Evolutionary conservation across 23 tunicate genomes (phyloP), one percentile per base, ranked within the genome.

Genomic region (Aplidium turbinatum): DNA sequence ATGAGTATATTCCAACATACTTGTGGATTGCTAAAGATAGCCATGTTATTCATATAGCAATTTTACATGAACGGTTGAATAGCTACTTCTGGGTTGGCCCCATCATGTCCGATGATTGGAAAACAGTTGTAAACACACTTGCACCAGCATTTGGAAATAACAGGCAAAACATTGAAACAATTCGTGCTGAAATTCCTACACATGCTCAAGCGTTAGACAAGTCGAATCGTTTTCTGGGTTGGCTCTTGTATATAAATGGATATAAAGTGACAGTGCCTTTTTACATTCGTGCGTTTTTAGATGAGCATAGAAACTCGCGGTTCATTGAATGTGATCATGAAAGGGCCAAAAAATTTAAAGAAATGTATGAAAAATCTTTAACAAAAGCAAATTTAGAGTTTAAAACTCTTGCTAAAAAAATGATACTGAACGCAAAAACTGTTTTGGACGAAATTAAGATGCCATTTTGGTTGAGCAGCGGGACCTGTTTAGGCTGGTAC

Each of bases 131-230:
- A 38, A 38, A 75, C 58, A 79, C 66, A 32, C 81, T 88, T 0
- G 63, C 85, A 18, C 87, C 82, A 0, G 78, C 76, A 11, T 40
- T 88, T 7, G 36, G 79, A 30, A 80, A 42, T 32, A 79, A 75
- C 3, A 81, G 96, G 96, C 77, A 68, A 4, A 81, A 78, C 13
- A 68, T 88, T 79, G 78, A 81, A 5, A 57, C 4, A 19, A 83
- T 83, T 39, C 87, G 87, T 45, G 83, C 96, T 33, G 65, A 77
- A 47, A 81, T 88, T 81, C 96, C 87, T 11, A 68, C 73, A 58
- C 76, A 88, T 76, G 83, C 82, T 53, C 96, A 88, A 81, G 96
- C 87, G 2, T 73, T 77, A 58, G 96, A 88, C 33, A 78, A 60
- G 42, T 68, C 86, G 0, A 46, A 63, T 11, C 72, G 72, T 19